Base-by-base conservation (phyloP, 2,797 vertebrate genomes). In the Lateolabrax maculatus region DNA sequence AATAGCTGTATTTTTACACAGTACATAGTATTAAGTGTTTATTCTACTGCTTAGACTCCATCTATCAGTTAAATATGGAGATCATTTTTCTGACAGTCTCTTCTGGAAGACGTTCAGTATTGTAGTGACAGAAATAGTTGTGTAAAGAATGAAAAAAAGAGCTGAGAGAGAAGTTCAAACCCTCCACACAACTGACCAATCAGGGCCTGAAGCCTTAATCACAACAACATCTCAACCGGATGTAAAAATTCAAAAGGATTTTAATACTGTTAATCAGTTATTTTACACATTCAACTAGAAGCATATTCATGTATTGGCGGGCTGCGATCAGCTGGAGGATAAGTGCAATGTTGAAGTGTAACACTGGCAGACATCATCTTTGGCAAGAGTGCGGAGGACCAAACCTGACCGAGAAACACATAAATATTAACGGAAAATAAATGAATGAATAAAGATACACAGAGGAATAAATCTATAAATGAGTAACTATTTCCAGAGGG, bases 231-330 rank as follows among this genome's bases (percentile, higher is more conserved):
- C 21, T 31, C 16, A 43, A 13, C 7, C 4, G 0, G 9, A 34
- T n/a, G 46, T 25, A 44, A 23, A 70, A 56, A 44, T 6, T 51
- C 0, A 27, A 19, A 70, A 53, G 9, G 0, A 16, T 71, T 87
- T 89, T 89, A 91, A 89, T 86, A 77, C 67, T 79, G 86, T 83
- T 79, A 80, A 55, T 87, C 48, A 67, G 73, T 87, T 88, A 79
- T 77, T 74, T 68, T 60, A 86, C 70, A 91, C 77, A 83, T 80
- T 83, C 37, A 69, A 29, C 57, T 52, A 66, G 80, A 81, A 79
- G 75, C 60, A 5, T 52, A 46, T 51, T 58, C 34, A 6, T 62
- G 57, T 65, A 79, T 66, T 23, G 77, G 73, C 64, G 37, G 48
- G 55, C 80, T 76, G 61, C 15, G 18, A 49, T 65, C 68, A 75